These are phyloP conservation scores for Mythimna vitellina DNA, from an alignment of 2,888 invertebrate genomes.

Conservation along the genomic window DNA sequence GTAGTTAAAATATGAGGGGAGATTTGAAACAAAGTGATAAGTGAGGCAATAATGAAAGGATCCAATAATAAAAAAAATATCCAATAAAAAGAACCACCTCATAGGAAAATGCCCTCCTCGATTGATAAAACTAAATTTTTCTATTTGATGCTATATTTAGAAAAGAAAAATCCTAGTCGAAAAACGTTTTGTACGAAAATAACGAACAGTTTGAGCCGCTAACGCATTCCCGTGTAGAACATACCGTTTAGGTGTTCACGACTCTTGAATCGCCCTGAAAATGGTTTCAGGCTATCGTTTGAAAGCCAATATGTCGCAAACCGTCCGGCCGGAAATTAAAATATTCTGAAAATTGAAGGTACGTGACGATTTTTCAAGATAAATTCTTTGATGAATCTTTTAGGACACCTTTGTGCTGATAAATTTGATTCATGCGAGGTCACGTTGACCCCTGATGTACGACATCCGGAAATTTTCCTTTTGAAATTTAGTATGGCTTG, in stretches of 20 bases:
- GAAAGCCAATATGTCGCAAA: conserved; percentile 62
- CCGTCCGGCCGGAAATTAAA: conserved; percentile 72
- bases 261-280: conserved; percentile 23
- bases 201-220: not conserved
- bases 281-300: conserved; percentile 37
- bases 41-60: too few species aligned
- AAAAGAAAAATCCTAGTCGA: too few species aligned
- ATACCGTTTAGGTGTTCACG: conserved; percentile 27
- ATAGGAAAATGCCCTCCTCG: too few species aligned
- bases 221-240: not conserved
- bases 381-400: conserved; percentile 57
- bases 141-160: too few species aligned
- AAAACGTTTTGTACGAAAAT: too few species aligned
- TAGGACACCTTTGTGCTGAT: conserved; percentile 50
- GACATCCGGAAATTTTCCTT: conserved; percentile 47
- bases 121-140: too few species aligned
- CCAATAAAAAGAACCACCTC: too few species aligned
- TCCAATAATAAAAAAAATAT: too few species aligned
- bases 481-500: conserved; percentile 13
- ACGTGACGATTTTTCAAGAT: conserved; percentile 60
- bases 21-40: too few species aligned
- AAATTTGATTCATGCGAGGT: conserved; percentile 53
- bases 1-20: too few species aligned
- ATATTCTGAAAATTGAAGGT: conserved; percentile 65
- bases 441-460: conserved; percentile 40